Evolutionary conservation across 2,113 vertebrate genomes (phyloP), one percentile per base, ranked within the genome.

Genomic region (Thalassoma bifasciatum): DNA sequence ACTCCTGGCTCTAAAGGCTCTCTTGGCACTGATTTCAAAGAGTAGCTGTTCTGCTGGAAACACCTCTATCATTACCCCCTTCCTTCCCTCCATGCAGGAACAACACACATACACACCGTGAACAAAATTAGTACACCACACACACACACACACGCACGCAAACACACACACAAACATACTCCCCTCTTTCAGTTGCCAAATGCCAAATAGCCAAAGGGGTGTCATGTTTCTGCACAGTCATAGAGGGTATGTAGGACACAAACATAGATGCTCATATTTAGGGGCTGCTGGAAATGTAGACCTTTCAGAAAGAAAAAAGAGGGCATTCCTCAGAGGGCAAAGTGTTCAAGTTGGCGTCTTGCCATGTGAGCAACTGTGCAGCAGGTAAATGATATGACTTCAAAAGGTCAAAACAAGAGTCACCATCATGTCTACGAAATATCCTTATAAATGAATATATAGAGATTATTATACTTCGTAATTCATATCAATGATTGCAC

Each of bases 191-290:
- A 68, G 56, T 82, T 63, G 59, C 71, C 67, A 91, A 92, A 92
- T 88, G 89, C 85, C 88, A 90, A 85, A 90, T 42, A 74, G 76
- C 46, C 76, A 87, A 61, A 49, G 22, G 62, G 76, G 90, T 89
- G 65, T 87, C 81, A 79, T 47, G 73, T 91, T 92, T 91, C 91
- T 91, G 89, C 89, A 85, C 51, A 74, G 90, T 92, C 91, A 92
- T 50, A 87, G 81, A 81, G 81, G 68, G 65, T 65, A 81, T 80
- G 75, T 78, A 77, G 79, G 70, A 86, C 76, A 72, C 74, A n/a
- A 49, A 84, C 66, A 79, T 37, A 52, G 64, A 76, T 40, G 60
- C 47, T 84, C 79, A 66, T 26, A 84, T 88, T 85, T 85, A 87
- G 67, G 59, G 63, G 58, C 72, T 36, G 62, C 37, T 81, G 53